Evolutionary conservation across 2,113 vertebrate genomes (phyloP).

Genomic region (Phasianus colchicus): DNA sequence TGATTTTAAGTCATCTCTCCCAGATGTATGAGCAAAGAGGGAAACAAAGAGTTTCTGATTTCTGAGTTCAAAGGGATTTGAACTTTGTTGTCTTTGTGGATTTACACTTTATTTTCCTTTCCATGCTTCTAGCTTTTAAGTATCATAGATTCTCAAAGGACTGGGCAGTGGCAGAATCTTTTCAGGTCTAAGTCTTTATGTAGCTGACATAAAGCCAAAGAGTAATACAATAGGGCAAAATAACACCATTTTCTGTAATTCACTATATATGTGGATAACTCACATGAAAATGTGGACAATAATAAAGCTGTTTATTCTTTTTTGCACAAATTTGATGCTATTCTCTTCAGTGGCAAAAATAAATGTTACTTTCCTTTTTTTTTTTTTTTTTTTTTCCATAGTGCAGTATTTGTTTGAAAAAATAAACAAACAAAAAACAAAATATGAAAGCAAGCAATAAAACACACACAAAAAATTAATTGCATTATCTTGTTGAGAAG

Average conservation of each 20-base stretch:
- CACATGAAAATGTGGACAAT: background rate
- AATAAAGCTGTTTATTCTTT: background rate
- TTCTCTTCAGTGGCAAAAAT: background rate
- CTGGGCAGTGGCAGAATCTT: background rate
- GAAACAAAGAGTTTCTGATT: background rate
- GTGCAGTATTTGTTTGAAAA: background rate
- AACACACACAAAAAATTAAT: background rate
- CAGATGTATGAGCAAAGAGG: background rate
- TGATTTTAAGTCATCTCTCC: background rate
- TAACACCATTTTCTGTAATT: background rate
- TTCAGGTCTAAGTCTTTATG: background rate
- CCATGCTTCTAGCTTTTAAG: background rate
- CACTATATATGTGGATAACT: accelerated
- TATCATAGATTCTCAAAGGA: background rate
- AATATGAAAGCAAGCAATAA: accelerated
- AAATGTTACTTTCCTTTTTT: background rate
- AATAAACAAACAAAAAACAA: background rate
- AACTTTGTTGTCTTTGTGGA: background rate
- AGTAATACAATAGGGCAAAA: background rate
- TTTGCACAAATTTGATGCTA: background rate
- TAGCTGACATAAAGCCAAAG: background rate
- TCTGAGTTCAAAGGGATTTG: background rate
- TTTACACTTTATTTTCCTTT: background rate
- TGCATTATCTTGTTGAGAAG: background rate
- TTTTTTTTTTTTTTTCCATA: background rate